These are phyloP conservation scores for Drosophila tsacasi DNA, from an alignment of 1,140 invertebrate genomes.

Conservation along the genomic window DNA sequence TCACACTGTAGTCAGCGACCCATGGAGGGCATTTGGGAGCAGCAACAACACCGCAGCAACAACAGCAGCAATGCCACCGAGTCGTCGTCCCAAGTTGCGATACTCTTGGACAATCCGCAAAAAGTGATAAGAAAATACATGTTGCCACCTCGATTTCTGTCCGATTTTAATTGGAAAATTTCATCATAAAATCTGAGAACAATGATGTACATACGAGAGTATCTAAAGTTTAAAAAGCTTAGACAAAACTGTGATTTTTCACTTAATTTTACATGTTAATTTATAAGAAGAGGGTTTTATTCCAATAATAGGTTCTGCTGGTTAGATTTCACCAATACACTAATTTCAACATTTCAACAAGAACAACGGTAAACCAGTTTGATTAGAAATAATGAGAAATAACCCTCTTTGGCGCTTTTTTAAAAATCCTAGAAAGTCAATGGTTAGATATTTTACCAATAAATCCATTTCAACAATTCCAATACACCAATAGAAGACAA, in stretches of 20 bases:
- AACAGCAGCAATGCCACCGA: slow-evolving; percentile 6
- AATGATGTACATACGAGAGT: background rate
- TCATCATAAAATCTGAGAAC: background rate
- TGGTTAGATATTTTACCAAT: background rate
- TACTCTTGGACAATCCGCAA: slow-evolving; percentile 33
- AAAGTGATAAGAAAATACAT: slow-evolving; percentile 26
- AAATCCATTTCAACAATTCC: background rate
- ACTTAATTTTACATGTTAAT: too few relatives aligned
- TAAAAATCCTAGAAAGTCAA: background rate
- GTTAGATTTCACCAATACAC: background rate
- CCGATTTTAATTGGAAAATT: background rate
- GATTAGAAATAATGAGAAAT: background rate
- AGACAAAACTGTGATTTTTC: too few relatives aligned
- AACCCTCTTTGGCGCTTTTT: background rate
- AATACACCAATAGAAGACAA: background rate
- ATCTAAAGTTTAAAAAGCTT: too few relatives aligned
- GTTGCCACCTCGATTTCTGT: slow-evolving; percentile 18
- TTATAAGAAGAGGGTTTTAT: too few relatives aligned
- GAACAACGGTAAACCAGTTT: background rate
- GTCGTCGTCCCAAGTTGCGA: slow-evolving; percentile 22
- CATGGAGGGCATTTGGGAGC: slow-evolving; percentile 77
- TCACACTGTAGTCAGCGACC: slow-evolving; percentile 73
- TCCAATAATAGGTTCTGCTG: background rate
- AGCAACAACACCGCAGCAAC: slow-evolving; percentile 33
- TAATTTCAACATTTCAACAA: background rate